Evolutionary conservation across 2,888 invertebrate species (phyloP), one percentile per base, ranked within the genome.

Genomic region (Mesoligia furuncula): DNA sequence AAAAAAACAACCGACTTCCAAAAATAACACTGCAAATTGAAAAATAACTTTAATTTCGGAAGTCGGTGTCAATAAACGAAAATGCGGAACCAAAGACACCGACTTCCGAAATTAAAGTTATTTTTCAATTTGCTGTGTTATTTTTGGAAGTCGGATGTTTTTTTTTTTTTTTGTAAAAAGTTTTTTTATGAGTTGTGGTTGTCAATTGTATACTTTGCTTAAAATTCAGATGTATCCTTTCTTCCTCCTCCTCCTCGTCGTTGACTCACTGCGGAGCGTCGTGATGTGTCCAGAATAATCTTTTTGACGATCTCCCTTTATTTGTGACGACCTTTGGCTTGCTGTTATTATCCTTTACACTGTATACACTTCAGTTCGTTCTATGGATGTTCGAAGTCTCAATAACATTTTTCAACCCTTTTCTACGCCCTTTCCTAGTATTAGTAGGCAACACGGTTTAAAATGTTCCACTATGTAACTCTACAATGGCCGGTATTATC

Each of bases 401-500:
- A 48, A 20, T 20, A 51, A 36, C 24, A 65, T 5, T 20, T 54
- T 54, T 62, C 39, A 17, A 39, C 42, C 1, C 0, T 45, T 45
- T 17, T 27, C 17, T 27, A 15, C 17, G 15, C n/a, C 15, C 17
- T 13, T 57, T 42, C 9, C 9, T 80, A 73, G n/a, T 31, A 27
- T 24, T 2, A 7, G 1, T 17, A 17, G 75, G 36, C 57, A 65
- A 74, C 74, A 73, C 65, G 13, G n/a, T 73, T 70, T 51, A 71
- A 75, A 82, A 61, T 57, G 45, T 74, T 57, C 62, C 65, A 59
- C 83, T 75, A 85, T 83, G 73, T 74, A 84, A 73, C 48, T 70
- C 51, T 71, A 80, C 82, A 87, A 81, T 77, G 15, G 67, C 48
- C 77, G 59, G 72, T 72, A 64, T 66, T 81, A 77, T 74, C 78